A percentile compares a stretch with the other conserved stretches of the same genome.
Conservation (phyloP, 1,140 invertebrate species). For the Trachymyrmex cornetzi region DNA sequence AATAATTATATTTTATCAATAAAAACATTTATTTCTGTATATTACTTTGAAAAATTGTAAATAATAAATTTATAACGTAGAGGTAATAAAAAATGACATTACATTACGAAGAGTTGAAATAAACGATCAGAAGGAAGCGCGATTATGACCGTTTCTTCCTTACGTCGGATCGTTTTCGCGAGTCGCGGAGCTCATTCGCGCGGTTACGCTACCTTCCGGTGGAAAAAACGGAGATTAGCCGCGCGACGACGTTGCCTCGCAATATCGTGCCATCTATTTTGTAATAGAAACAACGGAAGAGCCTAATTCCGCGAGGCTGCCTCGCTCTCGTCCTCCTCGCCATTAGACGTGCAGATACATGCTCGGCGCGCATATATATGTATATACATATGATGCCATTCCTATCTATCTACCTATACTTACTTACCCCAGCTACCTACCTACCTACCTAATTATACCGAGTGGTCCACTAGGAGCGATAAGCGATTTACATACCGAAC, state of each 20-base stretch:
- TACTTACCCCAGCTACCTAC: constrained; percentile 74
- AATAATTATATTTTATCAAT: background rate
- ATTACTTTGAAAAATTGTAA: background rate
- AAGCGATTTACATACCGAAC: constrained; percentile 86
- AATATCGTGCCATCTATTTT: constrained; percentile 86
- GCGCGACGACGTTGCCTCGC: constrained; percentile 76
- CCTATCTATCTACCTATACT: constrained; percentile 79
- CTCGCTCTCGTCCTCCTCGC: constrained; percentile 74
- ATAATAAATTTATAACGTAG: background rate
- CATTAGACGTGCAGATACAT: constrained; percentile 76
- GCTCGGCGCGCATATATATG: constrained; percentile 52
- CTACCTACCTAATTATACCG: constrained; percentile 84
- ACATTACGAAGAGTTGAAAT: background rate
- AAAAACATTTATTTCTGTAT: background rate
- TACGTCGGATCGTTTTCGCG: constrained; percentile 26
- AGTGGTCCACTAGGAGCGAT: constrained; percentile 85
- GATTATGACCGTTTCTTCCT: background rate
- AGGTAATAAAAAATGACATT: background rate
- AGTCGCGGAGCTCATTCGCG: constrained; percentile 46
- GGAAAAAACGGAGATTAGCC: constrained; percentile 74
- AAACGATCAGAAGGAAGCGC: background rate
- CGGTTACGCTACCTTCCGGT: constrained; percentile 57
- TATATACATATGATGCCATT: constrained; percentile 73
- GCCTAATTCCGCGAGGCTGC: constrained; percentile 85
- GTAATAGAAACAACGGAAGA: constrained; percentile 88